phyloP scores from a whole-genome alignment of 2,797 vertebrate species.

The Acipenser oxyrinchus region DNA sequence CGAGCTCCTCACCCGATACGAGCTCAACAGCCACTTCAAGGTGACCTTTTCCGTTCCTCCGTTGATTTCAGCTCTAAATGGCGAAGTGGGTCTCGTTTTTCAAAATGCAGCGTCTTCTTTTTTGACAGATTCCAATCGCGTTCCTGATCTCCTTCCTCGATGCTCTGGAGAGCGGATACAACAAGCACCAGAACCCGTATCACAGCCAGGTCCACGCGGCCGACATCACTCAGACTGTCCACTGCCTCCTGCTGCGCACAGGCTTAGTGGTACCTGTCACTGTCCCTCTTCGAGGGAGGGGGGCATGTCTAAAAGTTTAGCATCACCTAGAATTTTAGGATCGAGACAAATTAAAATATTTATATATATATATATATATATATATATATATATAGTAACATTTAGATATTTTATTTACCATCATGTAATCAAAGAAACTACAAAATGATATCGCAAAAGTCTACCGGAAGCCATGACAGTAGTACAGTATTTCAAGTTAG shows the following conservation, averaged over 20 bases:
- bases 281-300: no score
- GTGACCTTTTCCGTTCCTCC: slow-evolving; percentile 35
- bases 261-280: slow-evolving; percentile 70
- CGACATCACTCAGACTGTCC: slow-evolving; percentile 83
- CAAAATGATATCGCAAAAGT: no score
- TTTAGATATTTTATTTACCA: no score
- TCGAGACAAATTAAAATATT: no score
- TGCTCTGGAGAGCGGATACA: slow-evolving; percentile 76
- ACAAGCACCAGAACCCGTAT: slow-evolving; percentile 78
- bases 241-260: slow-evolving; percentile 79
- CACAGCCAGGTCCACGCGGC: slow-evolving; percentile 81
- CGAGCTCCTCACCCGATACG: slow-evolving; percentile 81
- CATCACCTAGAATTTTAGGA: no score
- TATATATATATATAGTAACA: no score
- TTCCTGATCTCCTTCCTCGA: slow-evolving; percentile 75
- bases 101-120: not conserved
- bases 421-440: no score
- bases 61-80: not conserved
- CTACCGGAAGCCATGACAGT: no score
- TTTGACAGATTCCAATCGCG: slow-evolving; percentile 70
- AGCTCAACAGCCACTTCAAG: slow-evolving; percentile 85
- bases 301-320: no score
- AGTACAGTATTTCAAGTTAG: no score
- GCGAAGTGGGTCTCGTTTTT: no score
- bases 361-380: no score